A percentile compares a stretch with the other conserved stretches of the same genome.
Evolutionary conservation across 2,797 vertebrate species (phyloP).

Genomic region (Leptoclinus maculatus): DNA sequence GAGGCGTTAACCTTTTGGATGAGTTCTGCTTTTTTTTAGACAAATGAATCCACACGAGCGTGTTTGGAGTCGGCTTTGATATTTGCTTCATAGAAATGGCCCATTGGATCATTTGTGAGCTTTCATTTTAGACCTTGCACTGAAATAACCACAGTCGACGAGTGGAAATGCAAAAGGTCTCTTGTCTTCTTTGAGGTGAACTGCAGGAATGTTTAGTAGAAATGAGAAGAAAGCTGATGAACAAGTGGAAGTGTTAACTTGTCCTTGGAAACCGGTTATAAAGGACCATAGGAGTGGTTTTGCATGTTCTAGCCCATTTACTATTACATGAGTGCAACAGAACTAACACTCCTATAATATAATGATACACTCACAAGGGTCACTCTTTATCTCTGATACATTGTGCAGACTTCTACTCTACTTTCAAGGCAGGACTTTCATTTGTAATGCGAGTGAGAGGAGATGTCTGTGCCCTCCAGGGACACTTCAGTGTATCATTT

Average conservation of each 20-base stretch:
- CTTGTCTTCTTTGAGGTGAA: background rate
- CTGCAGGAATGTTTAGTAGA: background rate
- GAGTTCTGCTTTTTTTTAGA: constrained; percentile 42
- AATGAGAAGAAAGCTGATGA: background rate
- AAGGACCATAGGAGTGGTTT: background rate
- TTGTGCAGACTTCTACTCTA: background rate
- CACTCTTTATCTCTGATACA: background rate
- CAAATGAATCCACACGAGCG: constrained; percentile 9
- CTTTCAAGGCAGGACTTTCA: background rate
- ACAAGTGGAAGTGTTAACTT: background rate
- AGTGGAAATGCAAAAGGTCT: background rate
- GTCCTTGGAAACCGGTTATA: background rate
- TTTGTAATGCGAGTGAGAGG: background rate
- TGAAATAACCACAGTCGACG: background rate
- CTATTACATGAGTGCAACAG: background rate
- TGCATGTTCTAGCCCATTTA: background rate
- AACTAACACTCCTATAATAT: background rate
- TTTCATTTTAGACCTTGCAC: constrained; percentile 15
- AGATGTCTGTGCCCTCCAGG: background rate
- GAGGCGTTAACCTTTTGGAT: constrained; percentile 47
- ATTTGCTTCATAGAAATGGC: background rate
- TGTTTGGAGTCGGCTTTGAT: background rate
- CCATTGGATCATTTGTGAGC: background rate
- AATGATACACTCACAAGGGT: background rate
- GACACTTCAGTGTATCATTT: background rate